Evolutionary conservation across 2,888 invertebrate species (phyloP).

Genomic region (Thymelicus acteon): DNA sequence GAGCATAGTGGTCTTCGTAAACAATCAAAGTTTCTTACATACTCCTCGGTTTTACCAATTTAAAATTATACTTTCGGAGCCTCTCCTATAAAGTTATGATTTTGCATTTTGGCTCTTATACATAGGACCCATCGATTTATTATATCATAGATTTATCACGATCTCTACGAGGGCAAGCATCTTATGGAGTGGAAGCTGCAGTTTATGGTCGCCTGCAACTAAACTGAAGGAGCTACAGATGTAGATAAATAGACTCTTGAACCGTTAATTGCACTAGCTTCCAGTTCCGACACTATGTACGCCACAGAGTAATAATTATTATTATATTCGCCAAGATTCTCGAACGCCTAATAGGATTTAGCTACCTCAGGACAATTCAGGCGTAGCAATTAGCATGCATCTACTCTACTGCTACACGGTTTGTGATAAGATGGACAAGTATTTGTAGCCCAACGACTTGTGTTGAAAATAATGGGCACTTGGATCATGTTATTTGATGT

Average conservation of each 20-base stretch:
- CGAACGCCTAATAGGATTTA: not conserved
- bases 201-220: slow-evolving; percentile 20
- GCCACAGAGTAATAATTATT: not conserved
- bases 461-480: too few species aligned
- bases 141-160: not conserved
- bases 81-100: too few species aligned
- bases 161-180: not conserved
- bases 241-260: slow-evolving; percentile 16
- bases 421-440: too few species aligned
- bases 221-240: slow-evolving; percentile 11
- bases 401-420: too few species aligned
- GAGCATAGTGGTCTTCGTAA: too few species aligned
- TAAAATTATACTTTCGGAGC: too few species aligned
- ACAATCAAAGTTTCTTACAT: too few species aligned
- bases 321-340: not conserved
- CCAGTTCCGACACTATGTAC: not conserved
- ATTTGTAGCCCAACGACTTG: too few species aligned
- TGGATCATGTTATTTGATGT: too few species aligned
- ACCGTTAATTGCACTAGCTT: slow-evolving; percentile 10
- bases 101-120: too few species aligned
- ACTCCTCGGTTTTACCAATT: too few species aligned
- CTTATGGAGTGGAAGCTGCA: slow-evolving; percentile 21
- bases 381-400: too few species aligned
- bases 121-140: not conserved
- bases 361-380: not conserved